Conservation (phyloP, 2,888 invertebrate species). For the Schizaphis graminum region DNA sequence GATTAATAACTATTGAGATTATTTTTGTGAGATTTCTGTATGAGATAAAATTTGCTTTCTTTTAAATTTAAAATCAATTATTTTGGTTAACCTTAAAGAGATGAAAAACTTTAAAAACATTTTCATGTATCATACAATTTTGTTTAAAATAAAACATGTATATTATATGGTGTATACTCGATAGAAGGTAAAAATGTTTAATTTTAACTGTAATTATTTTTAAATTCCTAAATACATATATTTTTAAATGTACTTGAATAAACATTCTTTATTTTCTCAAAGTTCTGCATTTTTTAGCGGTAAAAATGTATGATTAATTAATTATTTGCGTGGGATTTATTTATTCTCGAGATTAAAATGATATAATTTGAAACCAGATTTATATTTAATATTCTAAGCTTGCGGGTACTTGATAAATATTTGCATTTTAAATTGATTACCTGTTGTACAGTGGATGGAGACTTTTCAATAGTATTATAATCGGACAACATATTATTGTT, state of each 20-base stretch:
- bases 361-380: background rate
- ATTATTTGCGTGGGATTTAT: background rate
- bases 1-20: too few relatives aligned
- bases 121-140: background rate
- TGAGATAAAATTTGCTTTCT: too few relatives aligned
- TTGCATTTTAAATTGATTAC: constrained; percentile 21
- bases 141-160: background rate
- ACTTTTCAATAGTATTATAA: constrained; percentile 41
- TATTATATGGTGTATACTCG: background rate
- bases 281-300: background rate
- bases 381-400: background rate
- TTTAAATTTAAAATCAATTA: too few relatives aligned
- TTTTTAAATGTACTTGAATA: background rate
- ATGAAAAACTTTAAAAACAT: constrained; percentile 4
- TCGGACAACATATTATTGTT: constrained; percentile 70
- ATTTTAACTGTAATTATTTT: background rate
- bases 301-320: background rate
- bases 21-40: too few relatives aligned
- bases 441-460: constrained; percentile 41
- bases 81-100: background rate
- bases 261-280: background rate
- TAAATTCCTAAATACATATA: background rate
- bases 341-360: background rate
- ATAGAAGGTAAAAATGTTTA: background rate
- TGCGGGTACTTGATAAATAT: background rate